These are phyloP conservation scores for Ectemnius continuus DNA, from an alignment of 2,888 invertebrate species.

Conservation along the genomic window DNA sequence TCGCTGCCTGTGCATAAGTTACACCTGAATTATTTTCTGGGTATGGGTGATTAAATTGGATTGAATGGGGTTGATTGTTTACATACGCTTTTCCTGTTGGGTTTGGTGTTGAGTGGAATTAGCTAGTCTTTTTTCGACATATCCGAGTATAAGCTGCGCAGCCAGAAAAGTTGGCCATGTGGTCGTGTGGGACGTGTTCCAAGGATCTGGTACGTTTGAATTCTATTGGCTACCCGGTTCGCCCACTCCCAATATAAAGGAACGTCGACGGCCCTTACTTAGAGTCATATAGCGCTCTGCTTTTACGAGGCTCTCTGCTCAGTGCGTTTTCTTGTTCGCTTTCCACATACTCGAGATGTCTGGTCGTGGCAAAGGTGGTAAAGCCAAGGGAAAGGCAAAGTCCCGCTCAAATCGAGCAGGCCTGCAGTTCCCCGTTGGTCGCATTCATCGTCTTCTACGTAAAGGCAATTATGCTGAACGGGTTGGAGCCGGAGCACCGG, in stretches of 20 bases:
- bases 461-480: conserved; percentile 83
- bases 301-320: background rate
- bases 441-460: conserved; percentile 81
- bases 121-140: no score
- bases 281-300: background rate
- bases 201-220: conserved; percentile 82
- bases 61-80: no score
- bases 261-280: background rate
- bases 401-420: conserved; percentile 81
- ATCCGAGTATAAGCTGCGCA: no score
- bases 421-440: conserved; percentile 81
- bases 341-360: conserved; percentile 53
- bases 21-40: no score
- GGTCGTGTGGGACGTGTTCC: conserved; percentile 73
- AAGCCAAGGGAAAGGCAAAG: conserved; percentile 69
- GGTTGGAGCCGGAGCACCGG: conserved; percentile 80
- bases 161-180: no score
- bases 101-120: no score
- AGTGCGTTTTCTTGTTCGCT: background rate
- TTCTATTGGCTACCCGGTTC: conserved; percentile 51
- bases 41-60: no score
- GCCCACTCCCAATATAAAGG: background rate
- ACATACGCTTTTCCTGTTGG: no score
- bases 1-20: no score
- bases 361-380: conserved; percentile 69